Evolutionary conservation across 2,113 vertebrate species (phyloP).

Genomic region (Rallus limicola): DNA sequence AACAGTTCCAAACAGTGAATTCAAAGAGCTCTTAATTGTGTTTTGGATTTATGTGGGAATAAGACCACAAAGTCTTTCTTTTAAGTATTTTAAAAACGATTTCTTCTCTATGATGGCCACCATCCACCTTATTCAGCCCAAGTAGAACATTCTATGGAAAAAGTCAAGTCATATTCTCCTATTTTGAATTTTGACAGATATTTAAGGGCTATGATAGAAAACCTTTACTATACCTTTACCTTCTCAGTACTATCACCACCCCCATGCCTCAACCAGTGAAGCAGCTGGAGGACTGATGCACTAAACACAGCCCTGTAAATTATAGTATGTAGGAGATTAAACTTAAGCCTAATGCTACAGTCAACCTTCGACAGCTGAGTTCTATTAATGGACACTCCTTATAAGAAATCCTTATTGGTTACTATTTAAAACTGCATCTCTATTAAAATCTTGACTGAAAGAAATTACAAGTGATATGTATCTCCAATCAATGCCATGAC

Average conservation of each 20-base stretch:
- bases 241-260: constrained; percentile 33
- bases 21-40: neutral
- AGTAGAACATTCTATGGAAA: neutral
- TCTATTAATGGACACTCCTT: constrained; percentile 75
- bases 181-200: neutral
- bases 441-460: constrained; percentile 70
- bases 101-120: neutral
- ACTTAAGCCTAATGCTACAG: constrained; percentile 74
- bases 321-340: constrained; percentile 74
- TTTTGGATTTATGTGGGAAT: neutral
- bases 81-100: neutral
- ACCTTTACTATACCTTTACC: neutral
- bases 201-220: neutral
- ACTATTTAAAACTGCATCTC: constrained; percentile 74
- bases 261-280: constrained; percentile 31
- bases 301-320: constrained; percentile 63
- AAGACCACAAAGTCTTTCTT: neutral
- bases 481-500: neutral
- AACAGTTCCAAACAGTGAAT: neutral
- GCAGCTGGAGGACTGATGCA: constrained; percentile 26
- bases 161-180: neutral
- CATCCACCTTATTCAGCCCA: neutral
- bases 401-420: constrained; percentile 67
- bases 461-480: constrained; percentile 44
- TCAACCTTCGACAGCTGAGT: constrained; percentile 75